Conservation (phyloP, 2,797 vertebrate genomes). For the Scomberomorus guttatus region DNA sequence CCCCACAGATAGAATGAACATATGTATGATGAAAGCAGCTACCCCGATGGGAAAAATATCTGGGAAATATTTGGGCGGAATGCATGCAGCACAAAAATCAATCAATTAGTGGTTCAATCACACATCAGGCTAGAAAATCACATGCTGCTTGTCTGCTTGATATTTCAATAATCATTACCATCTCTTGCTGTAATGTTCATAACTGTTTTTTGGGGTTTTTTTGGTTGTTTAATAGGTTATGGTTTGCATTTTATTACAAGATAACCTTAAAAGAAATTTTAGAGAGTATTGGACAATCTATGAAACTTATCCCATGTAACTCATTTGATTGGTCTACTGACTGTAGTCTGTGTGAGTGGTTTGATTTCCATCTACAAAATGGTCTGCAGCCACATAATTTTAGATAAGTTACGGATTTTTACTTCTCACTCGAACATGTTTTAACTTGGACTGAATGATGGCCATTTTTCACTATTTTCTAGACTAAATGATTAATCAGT, state of each 20-base stretch:
- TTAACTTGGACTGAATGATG: too few relatives aligned
- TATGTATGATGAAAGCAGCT: constrained; percentile 59
- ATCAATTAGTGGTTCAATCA: constrained; percentile 14
- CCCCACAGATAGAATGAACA: constrained; percentile 58
- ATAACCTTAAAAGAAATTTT: neutral
- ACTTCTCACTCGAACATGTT: too few relatives aligned
- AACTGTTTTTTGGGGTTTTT: neutral
- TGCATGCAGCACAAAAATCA: constrained; percentile 28
- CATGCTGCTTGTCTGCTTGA: constrained; percentile 6
- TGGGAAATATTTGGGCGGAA: constrained; percentile 28
- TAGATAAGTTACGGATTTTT: too few relatives aligned
- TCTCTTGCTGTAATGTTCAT: neutral
- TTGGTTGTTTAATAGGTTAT: neutral
- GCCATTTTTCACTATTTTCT: neutral
- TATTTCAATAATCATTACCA: constrained; percentile 15
- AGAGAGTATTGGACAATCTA: neutral
- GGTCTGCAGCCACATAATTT: too few relatives aligned
- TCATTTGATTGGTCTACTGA: too few relatives aligned
- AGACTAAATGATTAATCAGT: neutral
- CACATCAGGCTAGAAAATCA: constrained; percentile 14
- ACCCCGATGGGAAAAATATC: constrained; percentile 47
- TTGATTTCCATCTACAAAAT: too few relatives aligned
- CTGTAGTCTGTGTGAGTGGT: too few relatives aligned
- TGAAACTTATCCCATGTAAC: neutral
- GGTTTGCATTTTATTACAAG: neutral